These are phyloP conservation scores for Triplophysa yarkandensis DNA, from an alignment of 2,797 vertebrate species.

Conservation along the genomic window DNA sequence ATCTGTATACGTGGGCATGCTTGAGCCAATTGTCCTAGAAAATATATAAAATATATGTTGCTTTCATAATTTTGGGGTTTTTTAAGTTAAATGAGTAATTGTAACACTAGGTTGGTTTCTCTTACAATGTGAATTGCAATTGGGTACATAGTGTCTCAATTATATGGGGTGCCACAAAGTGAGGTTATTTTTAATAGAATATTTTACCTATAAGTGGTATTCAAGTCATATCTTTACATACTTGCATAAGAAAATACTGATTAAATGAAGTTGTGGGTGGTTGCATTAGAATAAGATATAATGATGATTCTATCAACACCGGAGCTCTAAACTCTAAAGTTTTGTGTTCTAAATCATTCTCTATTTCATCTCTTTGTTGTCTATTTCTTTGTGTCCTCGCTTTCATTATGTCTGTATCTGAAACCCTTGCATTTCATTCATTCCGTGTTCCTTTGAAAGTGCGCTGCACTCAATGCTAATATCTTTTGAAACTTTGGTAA, in stretches of 20 bases:
- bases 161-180: not conserved
- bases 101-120: not conserved
- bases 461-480: conserved; percentile 15
- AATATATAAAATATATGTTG: not conserved
- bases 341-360: not conserved
- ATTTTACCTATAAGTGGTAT: not conserved
- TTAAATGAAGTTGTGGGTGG: too few species aligned
- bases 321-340: not conserved
- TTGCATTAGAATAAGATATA: not conserved
- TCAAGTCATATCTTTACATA: too few species aligned
- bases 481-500: conserved; percentile 21
- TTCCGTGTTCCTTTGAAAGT: not conserved
- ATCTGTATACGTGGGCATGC: not conserved
- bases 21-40: not conserved
- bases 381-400: conserved; percentile 13
- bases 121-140: not conserved
- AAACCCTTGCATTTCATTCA: conserved; percentile 12
- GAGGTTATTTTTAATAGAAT: not conserved
- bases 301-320: not conserved
- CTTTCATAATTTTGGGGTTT: not conserved
- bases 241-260: too few species aligned
- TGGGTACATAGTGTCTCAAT: not conserved
- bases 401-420: not conserved
- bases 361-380: not conserved
- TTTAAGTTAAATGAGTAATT: not conserved